Base-by-base conservation (phyloP, 1,140 invertebrate genomes). In the Procambarus virginalis region DNA sequence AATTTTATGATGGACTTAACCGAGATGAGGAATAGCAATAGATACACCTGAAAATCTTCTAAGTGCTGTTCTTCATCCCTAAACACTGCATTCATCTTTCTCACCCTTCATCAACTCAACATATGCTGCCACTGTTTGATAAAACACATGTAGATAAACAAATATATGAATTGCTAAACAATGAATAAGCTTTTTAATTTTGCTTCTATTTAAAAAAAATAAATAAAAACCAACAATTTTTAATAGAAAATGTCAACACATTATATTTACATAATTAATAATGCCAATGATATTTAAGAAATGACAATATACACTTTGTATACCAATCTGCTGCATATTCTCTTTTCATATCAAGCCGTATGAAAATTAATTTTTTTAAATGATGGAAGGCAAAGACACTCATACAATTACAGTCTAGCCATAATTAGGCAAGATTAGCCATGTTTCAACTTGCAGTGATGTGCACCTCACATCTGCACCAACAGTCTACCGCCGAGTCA, bases 21-120 rank as follows among this genome's bases (percentile, higher is more conserved):
- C 5, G 68, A 73, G 68, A 73, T 73, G 68, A 73, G 68, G 68
- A 73, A 73, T 34, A 73, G 68, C n/a, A 34, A 73, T 73, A 22
- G 20, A 22, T 73, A 73, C 68, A 73, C 68, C 20, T 73, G 68
- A 73, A 34, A 73, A n/a, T 22, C 22, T 22, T 2, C 68, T 9
- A 14, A 3, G 68, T 8, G 22, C 22, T 73, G 5, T 22, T 73
- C 68, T 34, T 34, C 68, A 73, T 73, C 22, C 68, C 68, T 73
- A 34, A 4, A 73, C 6, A 34, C n/a, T 20, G 6, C 20, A 34
- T n/a, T 34, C 68, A 73, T 2, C 22, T 73, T 73, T 22, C 8
- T 73, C n/a, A 20, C 22, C 68, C 8, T 34, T 22, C n/a, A 73
- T 73, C n/a, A 73, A 6, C 34, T 22, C 22, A 73, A 45, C n/a